Evolutionary conservation across 2,113 vertebrate genomes (phyloP), one percentile per base, ranked within the genome.

Genomic region (Heloderma charlesbogerti): DNA sequence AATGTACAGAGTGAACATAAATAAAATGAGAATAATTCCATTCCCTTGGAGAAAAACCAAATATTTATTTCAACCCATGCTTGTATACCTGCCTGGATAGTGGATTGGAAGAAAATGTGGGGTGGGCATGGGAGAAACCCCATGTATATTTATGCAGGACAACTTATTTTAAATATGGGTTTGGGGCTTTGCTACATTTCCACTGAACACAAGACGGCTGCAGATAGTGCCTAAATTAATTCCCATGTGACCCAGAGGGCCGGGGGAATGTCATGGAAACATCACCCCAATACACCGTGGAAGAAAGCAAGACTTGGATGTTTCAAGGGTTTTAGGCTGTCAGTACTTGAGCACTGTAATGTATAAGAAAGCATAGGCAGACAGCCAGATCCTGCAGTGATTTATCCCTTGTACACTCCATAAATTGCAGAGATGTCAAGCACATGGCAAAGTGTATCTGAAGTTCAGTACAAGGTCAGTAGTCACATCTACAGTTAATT

Each of bases 41-140:
- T 93, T 93, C 79, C 20, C 88, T 88, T 79, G 88, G 57, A 78
- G 80, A 75, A 94, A 93, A 94, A 20, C 69, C 92, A 94, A 91
- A 92, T 93, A 92, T 92, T 95, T 92, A 84, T 88, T 57, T 88
- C 82, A 90, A 25, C 77, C 67, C 87, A 34, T 22, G 79, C 86
- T 94, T 93, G 43, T 86, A 72, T 90, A 72, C 90, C 86, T 91
- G 31, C 1, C 80, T 94, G 86, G 34, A 4, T 34, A 48, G 91
- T 60, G 81, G 77, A 91, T 91, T 31, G 78, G 89, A 94, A 94
- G 7, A 37, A 74, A 60, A 5, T n/a, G 20, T 75, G 37, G 51
- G 27, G 20, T 25, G 54, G 45, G 7, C 2, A 0, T 29, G 31
- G 66, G n/a, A 3, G 25, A 34, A 86, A 79, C 45, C 27, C 27